These are phyloP conservation scores for Plectropomus leopardus DNA, from an alignment of 2,113 vertebrate genomes.

Conservation along the genomic window DNA sequence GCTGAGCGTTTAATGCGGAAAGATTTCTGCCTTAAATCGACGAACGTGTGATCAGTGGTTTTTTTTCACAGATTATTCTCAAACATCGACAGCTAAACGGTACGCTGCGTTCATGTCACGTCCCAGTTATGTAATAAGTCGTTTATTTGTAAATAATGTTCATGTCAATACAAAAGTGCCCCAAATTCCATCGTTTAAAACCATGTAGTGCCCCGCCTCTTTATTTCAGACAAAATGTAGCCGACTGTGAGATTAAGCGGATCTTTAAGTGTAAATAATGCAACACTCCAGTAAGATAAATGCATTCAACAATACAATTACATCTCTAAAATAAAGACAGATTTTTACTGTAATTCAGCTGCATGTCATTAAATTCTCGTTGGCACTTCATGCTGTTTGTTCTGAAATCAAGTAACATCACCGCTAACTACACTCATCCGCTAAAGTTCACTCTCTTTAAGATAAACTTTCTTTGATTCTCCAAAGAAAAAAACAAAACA, in stretches of 20 bases:
- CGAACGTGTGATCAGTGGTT: not conserved
- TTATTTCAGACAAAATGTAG: not conserved
- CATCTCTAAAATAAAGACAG: conserved; percentile 25
- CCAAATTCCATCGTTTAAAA: not conserved
- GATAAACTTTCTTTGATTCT: conserved; percentile 30
- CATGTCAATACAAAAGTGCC: not conserved
- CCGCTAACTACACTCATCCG: not conserved
- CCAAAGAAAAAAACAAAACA: conserved; percentile 9
- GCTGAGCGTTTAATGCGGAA: not conserved
- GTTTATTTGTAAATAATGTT: not conserved
- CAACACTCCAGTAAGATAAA: conserved; percentile 34
- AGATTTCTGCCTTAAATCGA: not conserved
- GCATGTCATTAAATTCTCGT: conserved; percentile 34
- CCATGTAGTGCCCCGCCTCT: not conserved
- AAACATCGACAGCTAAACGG: not conserved
- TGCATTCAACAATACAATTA: conserved; percentile 35
- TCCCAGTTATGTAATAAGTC: not conserved
- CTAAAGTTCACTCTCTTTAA: conserved; percentile 9
- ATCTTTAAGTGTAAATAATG: conserved; percentile 28
- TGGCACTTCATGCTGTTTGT: conserved; percentile 50
- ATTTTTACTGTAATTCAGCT: conserved; percentile 12
- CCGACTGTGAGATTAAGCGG: conserved; percentile 10
- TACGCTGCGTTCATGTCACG: not conserved
- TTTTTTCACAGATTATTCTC: not conserved
- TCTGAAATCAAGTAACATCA: conserved; percentile 43